These are phyloP conservation scores for Morone chrysops DNA, from an alignment of 2,113 vertebrate species.

Conservation along the genomic window DNA sequence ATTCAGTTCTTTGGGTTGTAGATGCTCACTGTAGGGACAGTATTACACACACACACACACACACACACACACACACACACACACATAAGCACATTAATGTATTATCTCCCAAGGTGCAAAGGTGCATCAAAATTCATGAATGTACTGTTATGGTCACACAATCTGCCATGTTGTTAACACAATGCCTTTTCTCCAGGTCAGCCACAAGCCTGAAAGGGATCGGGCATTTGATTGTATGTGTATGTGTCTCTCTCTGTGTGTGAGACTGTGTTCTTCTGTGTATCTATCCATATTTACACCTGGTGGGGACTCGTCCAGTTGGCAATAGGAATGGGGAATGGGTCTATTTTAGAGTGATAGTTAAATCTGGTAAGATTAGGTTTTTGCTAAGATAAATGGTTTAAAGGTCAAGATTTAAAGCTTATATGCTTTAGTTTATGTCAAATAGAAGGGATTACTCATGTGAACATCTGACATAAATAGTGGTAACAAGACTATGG, in stretches of 20 bases:
- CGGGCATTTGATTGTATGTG: no score
- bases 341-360: background rate
- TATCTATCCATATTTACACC: no score
- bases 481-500: background rate
- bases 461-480: slow-evolving; percentile 25
- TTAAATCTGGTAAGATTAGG: background rate
- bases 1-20: slow-evolving; percentile 12
- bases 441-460: slow-evolving; percentile 32
- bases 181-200: no score
- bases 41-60: slow-evolving; percentile 14
- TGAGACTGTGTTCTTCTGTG: no score
- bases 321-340: background rate
- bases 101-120: slow-evolving; percentile 7
- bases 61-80: slow-evolving; percentile 24
- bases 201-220: no score
- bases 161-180: slow-evolving; percentile 11
- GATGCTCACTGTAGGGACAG: slow-evolving; percentile 29
- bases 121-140: slow-evolving; percentile 16
- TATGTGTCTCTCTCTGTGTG: no score
- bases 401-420: background rate
- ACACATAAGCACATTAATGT: background rate
- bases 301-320: no score
- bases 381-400: slow-evolving; percentile 24
- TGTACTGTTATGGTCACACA: background rate
- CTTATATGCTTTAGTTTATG: slow-evolving; percentile 15